Percentiles rank a stretch among this genome's conserved stretches.
These are phyloP conservation scores for Tetrapedia diversipes DNA, from an alignment of 2,888 invertebrate species.

Conservation along the genomic window DNA sequence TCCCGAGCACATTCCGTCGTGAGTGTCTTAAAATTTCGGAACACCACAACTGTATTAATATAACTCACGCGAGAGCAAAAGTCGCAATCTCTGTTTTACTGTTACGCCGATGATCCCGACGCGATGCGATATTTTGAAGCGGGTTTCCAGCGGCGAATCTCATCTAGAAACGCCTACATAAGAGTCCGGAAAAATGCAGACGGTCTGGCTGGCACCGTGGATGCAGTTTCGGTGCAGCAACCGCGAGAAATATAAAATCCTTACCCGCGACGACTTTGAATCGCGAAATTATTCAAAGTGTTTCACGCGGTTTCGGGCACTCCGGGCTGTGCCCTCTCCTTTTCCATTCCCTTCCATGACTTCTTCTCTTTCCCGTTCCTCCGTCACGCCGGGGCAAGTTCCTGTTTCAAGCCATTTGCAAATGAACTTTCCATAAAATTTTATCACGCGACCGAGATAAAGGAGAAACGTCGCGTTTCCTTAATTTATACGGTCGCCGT, in stretches of 20 bases:
- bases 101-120: constrained; percentile 30
- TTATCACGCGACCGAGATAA: constrained; percentile 60
- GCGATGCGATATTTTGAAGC: constrained; percentile 35
- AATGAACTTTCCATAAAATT: constrained; percentile 65
- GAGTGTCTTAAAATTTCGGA: neutral
- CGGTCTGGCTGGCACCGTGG: constrained; percentile 80
- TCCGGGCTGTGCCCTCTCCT: constrained; percentile 15
- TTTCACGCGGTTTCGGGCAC: constrained; percentile 76
- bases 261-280: constrained; percentile 77
- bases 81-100: constrained; percentile 16
- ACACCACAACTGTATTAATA: constrained; percentile 13
- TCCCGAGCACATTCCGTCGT: no score
- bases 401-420: constrained; percentile 62
- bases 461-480: constrained; percentile 43
- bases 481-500: constrained; percentile 48
- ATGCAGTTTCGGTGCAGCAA: constrained; percentile 76
- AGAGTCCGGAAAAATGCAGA: constrained; percentile 62
- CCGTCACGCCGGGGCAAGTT: constrained; percentile 48
- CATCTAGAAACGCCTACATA: constrained; percentile 48
- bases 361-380: constrained; percentile 44
- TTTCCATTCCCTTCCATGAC: constrained; percentile 2
- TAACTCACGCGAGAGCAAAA: neutral
- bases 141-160: constrained; percentile 44
- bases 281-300: constrained; percentile 81
- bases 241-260: constrained; percentile 78